Base-by-base conservation (phyloP, 2,888 invertebrate genomes). In the Peribatodes rhomboidaria region DNA sequence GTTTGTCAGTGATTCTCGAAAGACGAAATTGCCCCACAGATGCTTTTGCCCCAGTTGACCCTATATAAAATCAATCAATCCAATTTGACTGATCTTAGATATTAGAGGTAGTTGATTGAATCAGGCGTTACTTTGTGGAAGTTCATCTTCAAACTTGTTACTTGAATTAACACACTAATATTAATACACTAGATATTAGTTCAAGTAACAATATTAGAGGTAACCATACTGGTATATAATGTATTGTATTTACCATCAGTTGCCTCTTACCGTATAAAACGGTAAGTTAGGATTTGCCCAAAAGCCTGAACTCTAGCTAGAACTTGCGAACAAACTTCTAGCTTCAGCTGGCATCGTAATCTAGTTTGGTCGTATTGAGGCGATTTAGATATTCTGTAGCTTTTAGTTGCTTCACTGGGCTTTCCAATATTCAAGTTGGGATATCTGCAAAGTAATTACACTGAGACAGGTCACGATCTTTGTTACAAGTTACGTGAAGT, bases 331-430 rank as follows among this genome's bases (percentile, higher is more conserved):
- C 61, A 54, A 66, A 50, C 57, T 53, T 57, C 47, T 42, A 49
- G 31, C 20, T 61, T 50, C 10, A 61, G 61, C 41, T 47, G 49
- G 37, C 55, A 39, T 58, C 49, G 42, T 54, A 49, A 49, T 59
- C 35, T 37, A 27, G 46, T 59, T 52, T 39, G 46, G 18, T 54
- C 49, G 49, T 37, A 22, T 66, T 44, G 42, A 9, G 18, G 35
- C 54, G 13, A 50, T 54, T 66, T 61, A 61, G 57, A 47, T 62
- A 62, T 62, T 52, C 22, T 52, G 37, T 62, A 56, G 59, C 41
- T 37, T 61, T 59, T 44, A 44, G 37, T 50, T 33, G 59, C 37
- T 52, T 62, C 47, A 37, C 33, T 50, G 41, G 49, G 49, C 47
- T 59, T 54, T 60, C 50, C 31, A 60, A 65, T 60, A 44, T 58